Conservation (phyloP, 2,888 invertebrate species). For the Epirrita christyi region DNA sequence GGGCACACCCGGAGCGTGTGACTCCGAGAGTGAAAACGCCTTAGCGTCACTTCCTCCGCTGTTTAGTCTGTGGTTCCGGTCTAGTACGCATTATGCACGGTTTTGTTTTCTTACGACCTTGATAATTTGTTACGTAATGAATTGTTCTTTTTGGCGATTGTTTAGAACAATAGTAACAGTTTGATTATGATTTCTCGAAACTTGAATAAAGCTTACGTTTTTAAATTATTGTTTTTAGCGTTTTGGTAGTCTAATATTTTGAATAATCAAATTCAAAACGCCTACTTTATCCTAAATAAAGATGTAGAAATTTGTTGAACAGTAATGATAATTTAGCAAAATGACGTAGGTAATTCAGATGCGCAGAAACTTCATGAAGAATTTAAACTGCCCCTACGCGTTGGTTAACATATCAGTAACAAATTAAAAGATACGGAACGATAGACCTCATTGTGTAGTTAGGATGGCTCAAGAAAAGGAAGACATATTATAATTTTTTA, state of each 20-base stretch:
- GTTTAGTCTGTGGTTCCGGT: constrained; percentile 64
- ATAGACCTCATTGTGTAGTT: too few relatives aligned
- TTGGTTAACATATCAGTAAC: too few relatives aligned
- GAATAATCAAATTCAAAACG: background rate
- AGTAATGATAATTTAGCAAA: background rate
- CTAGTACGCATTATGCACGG: constrained; percentile 70
- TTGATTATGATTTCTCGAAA: constrained; percentile 18
- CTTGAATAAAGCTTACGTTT: constrained; percentile 20
- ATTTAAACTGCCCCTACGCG: too few relatives aligned
- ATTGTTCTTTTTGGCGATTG: constrained; percentile 45
- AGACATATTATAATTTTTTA: too few relatives aligned
- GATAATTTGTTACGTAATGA: constrained; percentile 57
- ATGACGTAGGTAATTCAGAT: background rate
- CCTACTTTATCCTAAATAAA: background rate
- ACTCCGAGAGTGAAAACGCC: constrained; percentile 72
- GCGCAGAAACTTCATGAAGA: too few relatives aligned
- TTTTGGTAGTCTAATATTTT: background rate
- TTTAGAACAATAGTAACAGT: constrained; percentile 17
- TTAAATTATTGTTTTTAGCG: background rate
- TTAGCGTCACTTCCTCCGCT: constrained; percentile 69
- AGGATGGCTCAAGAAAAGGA: too few relatives aligned
- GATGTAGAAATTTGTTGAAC: background rate
- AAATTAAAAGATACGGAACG: too few relatives aligned
- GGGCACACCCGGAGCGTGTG: constrained; percentile 60
- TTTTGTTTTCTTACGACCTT: constrained; percentile 76